These are phyloP conservation scores for Pseudorectes ferrugineus DNA, from an alignment of 2,113 vertebrate species.

Conservation along the genomic window DNA sequence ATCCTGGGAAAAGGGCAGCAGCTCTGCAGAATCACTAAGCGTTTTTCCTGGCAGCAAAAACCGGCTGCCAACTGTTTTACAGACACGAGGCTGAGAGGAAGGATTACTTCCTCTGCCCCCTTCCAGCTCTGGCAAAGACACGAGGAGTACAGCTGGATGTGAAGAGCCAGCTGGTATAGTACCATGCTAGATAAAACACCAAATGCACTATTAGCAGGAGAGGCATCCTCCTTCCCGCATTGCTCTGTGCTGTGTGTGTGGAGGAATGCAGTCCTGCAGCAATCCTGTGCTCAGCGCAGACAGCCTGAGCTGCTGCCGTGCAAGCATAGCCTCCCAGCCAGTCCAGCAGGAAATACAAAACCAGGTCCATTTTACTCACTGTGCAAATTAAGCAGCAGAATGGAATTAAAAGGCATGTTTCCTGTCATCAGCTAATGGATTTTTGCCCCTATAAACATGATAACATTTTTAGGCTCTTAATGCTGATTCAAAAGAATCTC, in stretches of 20 bases:
- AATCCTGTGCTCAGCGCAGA: background rate
- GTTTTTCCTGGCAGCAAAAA: background rate
- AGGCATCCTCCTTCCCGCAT: background rate
- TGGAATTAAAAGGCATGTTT: background rate
- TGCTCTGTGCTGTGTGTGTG: background rate
- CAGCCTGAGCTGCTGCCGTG: background rate
- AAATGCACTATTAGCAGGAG: background rate
- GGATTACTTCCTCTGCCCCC: background rate
- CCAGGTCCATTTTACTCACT: background rate
- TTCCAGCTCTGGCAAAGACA: background rate
- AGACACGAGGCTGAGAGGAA: background rate
- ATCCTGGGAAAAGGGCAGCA: background rate
- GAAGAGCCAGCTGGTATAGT: background rate
- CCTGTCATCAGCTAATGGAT: background rate
- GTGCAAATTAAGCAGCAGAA: background rate
- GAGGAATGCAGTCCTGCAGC: background rate
- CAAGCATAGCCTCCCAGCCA: fast-evolving
- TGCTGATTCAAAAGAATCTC: background rate
- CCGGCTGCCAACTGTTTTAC: background rate
- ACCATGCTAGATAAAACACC: background rate
- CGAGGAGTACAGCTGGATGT: background rate
- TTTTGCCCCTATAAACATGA: background rate
- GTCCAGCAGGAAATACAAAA: background rate
- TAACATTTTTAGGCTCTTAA: background rate
- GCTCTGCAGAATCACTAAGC: background rate